Base-by-base conservation (phyloP, 2,797 vertebrate genomes). In the Lepidocolaptes lacrymiger region DNA sequence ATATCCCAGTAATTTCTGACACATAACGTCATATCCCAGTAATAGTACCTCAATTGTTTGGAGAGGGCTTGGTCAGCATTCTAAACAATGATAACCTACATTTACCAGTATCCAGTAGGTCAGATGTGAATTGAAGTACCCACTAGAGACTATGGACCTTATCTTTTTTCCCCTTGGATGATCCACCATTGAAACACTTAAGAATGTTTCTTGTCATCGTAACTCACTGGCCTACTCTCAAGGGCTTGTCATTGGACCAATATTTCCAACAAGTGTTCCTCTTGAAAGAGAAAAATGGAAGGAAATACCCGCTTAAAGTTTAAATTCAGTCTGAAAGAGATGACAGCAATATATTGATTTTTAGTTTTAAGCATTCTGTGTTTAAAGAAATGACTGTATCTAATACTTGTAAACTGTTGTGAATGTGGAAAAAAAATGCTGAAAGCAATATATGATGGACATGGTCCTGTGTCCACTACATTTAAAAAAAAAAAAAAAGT, bases 181-280 rank as follows among this genome's bases (percentile, higher is more conserved):
- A 71, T 54, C 73, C 12, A 22, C 43, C 58, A 49, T 86, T 79
- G 66, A 80, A 79, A 7, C 37, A 34, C 62, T 95, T 95, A 37
- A 87, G 71, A 93, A 64, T 30, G 11, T 34, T 46, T 93, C 79
- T 94, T 95, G 48, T 93, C 77, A 83, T 71, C 5, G 0, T 88
- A 94, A 87, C 34, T 94, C 28, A 64, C 26, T 22, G 89, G 44
- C 37, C 93, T 75, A 52, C 41, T 52, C 54, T 95, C 59, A 94
- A 37, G 63, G 68, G 39, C 32, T 59, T 91, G 37, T 94, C 91
- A 84, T 92, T 4, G 0, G 41, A n/a, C 52, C 74, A 62, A 62
- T 75, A 55, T 61, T 96, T 97, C 49, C 58, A 93, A 61, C n/a
- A 74, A 79, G 26, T 30, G 94, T 62, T 85, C 54, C 19, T 74